A percentile compares a stretch with the other conserved stretches of the same genome.
Conservation (phyloP, 2,113 vertebrate species). For the Heterocephalus glaber region DNA sequence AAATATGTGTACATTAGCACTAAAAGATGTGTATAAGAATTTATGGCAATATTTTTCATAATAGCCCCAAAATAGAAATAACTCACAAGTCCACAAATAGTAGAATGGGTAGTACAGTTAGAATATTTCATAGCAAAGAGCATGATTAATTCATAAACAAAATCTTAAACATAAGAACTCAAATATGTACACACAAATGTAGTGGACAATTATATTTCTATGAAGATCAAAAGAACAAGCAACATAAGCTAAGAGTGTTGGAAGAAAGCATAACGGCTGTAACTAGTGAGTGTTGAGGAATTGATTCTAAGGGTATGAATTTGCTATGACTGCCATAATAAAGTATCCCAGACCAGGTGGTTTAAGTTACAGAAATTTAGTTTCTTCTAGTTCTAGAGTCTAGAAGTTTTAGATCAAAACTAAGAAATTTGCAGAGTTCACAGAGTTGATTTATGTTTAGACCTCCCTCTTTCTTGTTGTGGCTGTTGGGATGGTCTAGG, state of each 20-base stretch:
- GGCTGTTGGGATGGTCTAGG: no score
- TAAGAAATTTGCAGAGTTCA: not conserved
- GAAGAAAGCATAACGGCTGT: not conserved
- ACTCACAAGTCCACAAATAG: not conserved
- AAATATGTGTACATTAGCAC: not conserved
- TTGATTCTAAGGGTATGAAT: not conserved
- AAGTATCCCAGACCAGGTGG: not conserved
- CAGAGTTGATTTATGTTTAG: not conserved
- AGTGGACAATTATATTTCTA: not conserved
- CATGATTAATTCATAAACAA: not conserved
- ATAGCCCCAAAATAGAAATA: not conserved
- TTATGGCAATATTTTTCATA: slow-evolving; percentile 24
- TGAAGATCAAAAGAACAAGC: not conserved
- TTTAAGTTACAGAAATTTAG: not conserved
- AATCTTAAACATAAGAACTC: not conserved
- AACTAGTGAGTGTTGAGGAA: not conserved
- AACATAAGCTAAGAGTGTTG: not conserved
- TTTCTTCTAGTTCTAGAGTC: not conserved
- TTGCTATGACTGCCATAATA: not conserved
- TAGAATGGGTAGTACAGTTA: not conserved
- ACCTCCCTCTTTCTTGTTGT: not conserved
- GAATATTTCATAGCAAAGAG: slow-evolving; percentile 37
- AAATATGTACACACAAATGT: not conserved
- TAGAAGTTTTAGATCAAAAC: not conserved
- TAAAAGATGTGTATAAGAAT: not conserved